Base-by-base conservation (phyloP, 1,140 invertebrate genomes). In the Drosophila mauritiana region DNA sequence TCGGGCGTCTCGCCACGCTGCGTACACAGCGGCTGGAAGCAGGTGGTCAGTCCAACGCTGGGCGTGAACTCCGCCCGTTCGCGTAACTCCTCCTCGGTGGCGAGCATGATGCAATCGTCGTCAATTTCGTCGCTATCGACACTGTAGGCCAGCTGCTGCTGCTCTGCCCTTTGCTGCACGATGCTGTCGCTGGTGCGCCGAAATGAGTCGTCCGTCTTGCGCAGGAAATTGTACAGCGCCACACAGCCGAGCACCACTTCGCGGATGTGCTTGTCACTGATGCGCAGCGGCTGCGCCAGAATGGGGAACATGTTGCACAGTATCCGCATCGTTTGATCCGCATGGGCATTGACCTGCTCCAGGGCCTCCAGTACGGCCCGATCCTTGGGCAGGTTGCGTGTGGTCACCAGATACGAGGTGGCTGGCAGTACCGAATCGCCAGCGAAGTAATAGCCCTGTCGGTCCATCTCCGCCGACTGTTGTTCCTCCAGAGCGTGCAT, bases 281-380 rank as follows among this genome's bases (percentile, higher is more conserved):
- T 68, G 39, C 86, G 80, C 46, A 92, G 46, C 11, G 91, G 91
- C 27, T 91, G 84, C 25, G 80, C 78, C 40, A 92, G 36, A 34
- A 92, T 92, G 7, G 91, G 91, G 46, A 92, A 92, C 63, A 92
- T 84, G n/a, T 92, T 92, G 67, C 84, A 83, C 40, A 92, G 69
- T 40, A 92, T 91, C 15, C 88, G 79, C 69, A 92, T 78, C 4
- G 90, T 88, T 53, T 91, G 81, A 46, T 92, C 88, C n/a, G 81
- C 78, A 54, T 92, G 83, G 6, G 68, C 75, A 51, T 88, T 90
- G 11, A 85, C 58, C 62, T 79, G 67, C 56, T 83, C 83, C 4
- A 89, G 75, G 15, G 72, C 67, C 37, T 73, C 68, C 39, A 78
- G 63, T 31, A 77, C 70, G 3, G 63, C 67, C 46, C 78, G 85